These are phyloP conservation scores for Lithobates sylvaticus DNA, from an alignment of 2,797 vertebrate genomes.

Conservation along the genomic window DNA sequence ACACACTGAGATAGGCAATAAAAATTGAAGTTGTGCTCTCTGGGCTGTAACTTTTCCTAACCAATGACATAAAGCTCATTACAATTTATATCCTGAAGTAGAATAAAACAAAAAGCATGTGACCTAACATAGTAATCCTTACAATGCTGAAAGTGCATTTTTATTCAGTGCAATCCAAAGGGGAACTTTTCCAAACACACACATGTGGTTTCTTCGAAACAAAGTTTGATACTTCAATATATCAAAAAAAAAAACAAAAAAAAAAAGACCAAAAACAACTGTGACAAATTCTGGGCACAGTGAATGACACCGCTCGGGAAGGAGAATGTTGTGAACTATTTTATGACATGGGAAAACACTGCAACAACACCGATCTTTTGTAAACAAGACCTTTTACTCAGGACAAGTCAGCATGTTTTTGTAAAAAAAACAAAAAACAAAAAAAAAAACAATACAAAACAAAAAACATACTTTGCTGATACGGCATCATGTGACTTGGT, in stretches of 20 bases:
- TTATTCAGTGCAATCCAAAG: not conserved
- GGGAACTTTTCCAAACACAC: not conserved
- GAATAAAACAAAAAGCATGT: not conserved
- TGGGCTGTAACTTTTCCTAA: conserved; percentile 5
- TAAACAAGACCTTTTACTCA: not conserved
- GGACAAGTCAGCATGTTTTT: not conserved
- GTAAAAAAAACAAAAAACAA: not conserved
- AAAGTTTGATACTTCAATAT: not conserved
- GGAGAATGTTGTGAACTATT: too few relatives aligned
- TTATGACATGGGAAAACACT: not conserved
- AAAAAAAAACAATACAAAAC: not conserved
- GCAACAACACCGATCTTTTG: not conserved
- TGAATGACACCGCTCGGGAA: not conserved
- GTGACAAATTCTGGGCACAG: not conserved
- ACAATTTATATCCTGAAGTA: conserved; percentile 1
- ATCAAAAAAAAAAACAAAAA: not conserved
- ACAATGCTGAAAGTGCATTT: not conserved
- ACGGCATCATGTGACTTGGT: conserved; percentile 6
- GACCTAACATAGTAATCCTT: not conserved
- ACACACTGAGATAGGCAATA: conserved; percentile 55
- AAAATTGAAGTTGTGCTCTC: conserved; percentile 49
- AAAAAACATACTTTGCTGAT: not conserved
- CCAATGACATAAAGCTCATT: conserved; percentile 9
- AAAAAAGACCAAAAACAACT: not conserved
- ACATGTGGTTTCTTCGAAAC: conserved; percentile 1